phyloP scores from a whole-genome alignment of 2,797 vertebrate genomes.

The Odontamblyopus lacepedii region DNA sequence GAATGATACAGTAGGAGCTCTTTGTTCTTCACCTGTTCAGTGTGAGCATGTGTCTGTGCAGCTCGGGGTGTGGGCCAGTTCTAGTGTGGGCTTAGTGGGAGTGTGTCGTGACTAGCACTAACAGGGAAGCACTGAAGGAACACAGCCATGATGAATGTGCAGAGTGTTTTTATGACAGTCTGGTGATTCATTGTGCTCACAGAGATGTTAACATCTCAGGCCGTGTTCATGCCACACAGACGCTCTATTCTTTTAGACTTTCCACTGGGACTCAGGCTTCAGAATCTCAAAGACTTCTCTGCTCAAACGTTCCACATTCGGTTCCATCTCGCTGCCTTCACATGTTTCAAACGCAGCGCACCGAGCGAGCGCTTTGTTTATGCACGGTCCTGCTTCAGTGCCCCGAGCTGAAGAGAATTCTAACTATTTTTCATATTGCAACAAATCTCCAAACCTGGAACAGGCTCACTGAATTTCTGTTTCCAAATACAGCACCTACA shows the following conservation, averaged over 20 bases:
- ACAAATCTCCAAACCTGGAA: slow-evolving; percentile 27
- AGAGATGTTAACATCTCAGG: slow-evolving; percentile 60
- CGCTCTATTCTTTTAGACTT: slow-evolving; percentile 44
- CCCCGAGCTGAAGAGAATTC: slow-evolving; percentile 23
- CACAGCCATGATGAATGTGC: slow-evolving; percentile 63
- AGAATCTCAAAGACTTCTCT: slow-evolving; percentile 20
- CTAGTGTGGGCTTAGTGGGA: slow-evolving; percentile 42
- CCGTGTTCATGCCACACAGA: slow-evolving; percentile 61
- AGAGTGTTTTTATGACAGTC: slow-evolving; percentile 45
- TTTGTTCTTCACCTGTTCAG: slow-evolving; percentile 35
- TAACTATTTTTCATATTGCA: slow-evolving; percentile 28
- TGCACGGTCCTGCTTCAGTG: slow-evolving; percentile 46
- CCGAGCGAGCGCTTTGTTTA: slow-evolving; percentile 32
- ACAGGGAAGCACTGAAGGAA: slow-evolving; percentile 54
- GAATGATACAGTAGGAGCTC: slow-evolving; percentile 54
- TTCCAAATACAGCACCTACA: slow-evolving; percentile 19
- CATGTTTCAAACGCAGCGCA: slow-evolving; percentile 50
- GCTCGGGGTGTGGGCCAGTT: slow-evolving; percentile 22
- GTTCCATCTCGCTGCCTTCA: slow-evolving; percentile 61
- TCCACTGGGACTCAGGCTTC: slow-evolving; percentile 25
- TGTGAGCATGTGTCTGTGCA: slow-evolving; percentile 16
- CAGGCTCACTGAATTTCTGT: slow-evolving; percentile 17
- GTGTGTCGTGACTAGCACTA: slow-evolving; percentile 63
- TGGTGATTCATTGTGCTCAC: slow-evolving; percentile 63
- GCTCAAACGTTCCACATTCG: slow-evolving; percentile 36